Conservation (phyloP, 2,888 invertebrate species). For the Chaetogeoica ovagalla region DNA sequence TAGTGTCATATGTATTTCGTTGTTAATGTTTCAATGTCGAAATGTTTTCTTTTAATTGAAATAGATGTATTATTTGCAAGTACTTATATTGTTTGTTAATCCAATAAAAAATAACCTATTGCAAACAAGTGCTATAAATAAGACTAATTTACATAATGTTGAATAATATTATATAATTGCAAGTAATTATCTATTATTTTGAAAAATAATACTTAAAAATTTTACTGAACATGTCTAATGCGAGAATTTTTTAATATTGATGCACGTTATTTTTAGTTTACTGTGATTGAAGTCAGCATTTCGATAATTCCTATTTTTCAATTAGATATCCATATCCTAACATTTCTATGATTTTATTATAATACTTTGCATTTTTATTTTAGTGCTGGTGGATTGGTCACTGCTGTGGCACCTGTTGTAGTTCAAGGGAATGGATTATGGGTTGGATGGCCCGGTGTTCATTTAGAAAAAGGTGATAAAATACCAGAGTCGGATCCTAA, state of each 20-base stretch:
- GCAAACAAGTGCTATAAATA: too few species aligned
- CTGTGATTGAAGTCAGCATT: background rate
- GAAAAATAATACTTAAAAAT: background rate
- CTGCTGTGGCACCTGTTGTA: constrained; percentile 87
- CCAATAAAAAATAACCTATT: too few species aligned
- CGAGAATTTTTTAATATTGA: background rate
- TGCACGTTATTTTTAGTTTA: background rate
- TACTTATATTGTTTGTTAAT: too few species aligned
- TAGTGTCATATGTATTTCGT: too few species aligned
- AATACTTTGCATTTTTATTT: constrained; percentile 55
- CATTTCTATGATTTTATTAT: too few species aligned
- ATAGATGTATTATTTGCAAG: too few species aligned
- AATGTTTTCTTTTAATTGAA: too few species aligned
- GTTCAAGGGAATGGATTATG: constrained; percentile 81
- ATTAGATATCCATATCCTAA: background rate
- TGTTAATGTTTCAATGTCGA: too few species aligned
- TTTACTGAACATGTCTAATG: background rate
- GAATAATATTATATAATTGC: too few species aligned
- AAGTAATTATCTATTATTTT: background rate
- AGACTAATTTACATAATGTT: too few species aligned
- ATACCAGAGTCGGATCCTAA: constrained; percentile 86
- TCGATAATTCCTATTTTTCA: background rate
- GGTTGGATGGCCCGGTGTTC: constrained; percentile 91
- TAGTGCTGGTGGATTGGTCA: constrained; percentile 88
- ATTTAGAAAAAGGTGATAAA: constrained; percentile 74